Base-by-base conservation (phyloP, 1,140 invertebrate genomes). In the Luehdorfia chinensis region DNA sequence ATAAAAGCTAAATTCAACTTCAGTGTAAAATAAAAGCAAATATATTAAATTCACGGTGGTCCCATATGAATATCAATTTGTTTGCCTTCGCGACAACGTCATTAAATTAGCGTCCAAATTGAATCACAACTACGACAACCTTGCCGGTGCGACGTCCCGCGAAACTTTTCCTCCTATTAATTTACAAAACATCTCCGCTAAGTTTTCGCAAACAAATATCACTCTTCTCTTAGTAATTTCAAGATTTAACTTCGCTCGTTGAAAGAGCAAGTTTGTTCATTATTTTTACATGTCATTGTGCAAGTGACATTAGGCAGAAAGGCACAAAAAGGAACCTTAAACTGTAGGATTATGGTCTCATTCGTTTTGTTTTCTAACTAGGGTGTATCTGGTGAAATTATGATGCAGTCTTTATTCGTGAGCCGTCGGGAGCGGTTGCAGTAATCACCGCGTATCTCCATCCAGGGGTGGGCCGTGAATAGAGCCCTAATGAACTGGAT, bases 371-470 rank as follows among this genome's bases (percentile, higher is more conserved):
- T 58, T 6, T 14, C 9, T 37, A 23, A 49, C 56, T 55, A 68
- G 76, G 77, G 79, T 80, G 75, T 81, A 83, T 84, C 79, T 84
- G 79, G 75, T 84, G 72, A 80, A 86, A 86, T 86, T 86, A 86
- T 86, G 83, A 86, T 86, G 83, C 83, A 86, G 83, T 86, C 83
- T 86, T 86, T 86, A 86, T 86, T 84, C 79, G 81, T 84, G 81
- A 85, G 76, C 79, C 81, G 79, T 84, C 83, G 83, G 83, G 83
- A 86, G 77, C 79, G 79, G 83, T 84, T 86, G 83, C 79, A 86
- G 83, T 86, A 86, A 86, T 86, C 83, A 86, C 83, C 83, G 79
- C 77, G 79, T 86, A 83, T 86, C 81, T 85, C 78, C 79, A 83
- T 75, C 83, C 76, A 80, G 77, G 83, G 79, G 81, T 78, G 79